A percentile compares a stretch with the other conserved stretches of the same genome.
phyloP scores from a whole-genome alignment of 2,797 vertebrate species.

The Mus spretus region DNA sequence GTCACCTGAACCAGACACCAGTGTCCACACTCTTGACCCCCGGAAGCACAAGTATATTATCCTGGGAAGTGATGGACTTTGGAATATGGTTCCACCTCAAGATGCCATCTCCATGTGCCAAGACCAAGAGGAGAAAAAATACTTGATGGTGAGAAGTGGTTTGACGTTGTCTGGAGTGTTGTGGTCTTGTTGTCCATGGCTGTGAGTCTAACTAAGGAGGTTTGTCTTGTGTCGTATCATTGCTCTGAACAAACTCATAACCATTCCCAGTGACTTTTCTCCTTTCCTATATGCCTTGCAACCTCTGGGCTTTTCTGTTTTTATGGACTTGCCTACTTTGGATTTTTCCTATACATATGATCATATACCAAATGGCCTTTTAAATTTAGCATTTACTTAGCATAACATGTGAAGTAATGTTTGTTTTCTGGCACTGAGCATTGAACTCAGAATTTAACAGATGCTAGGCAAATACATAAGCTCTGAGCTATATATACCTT shows the following conservation, averaged over 20 bases:
- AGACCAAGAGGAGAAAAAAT: slow-evolving; percentile 95
- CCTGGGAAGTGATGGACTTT: slow-evolving; percentile 97
- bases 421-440: background rate
- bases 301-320: background rate
- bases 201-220: slow-evolving; percentile 34
- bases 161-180: slow-evolving; percentile 33
- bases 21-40: slow-evolving; percentile 96
- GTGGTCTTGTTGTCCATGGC: background rate
- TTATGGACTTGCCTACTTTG: background rate
- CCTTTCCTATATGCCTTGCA: background rate
- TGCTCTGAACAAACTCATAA: background rate
- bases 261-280: background rate
- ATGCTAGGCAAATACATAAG: background rate
- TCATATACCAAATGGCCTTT: background rate
- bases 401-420: background rate
- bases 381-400: background rate
- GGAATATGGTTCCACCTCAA: slow-evolving; percentile 99
- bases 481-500: background rate
- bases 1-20: slow-evolving; percentile 98
- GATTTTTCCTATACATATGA: slow-evolving; percentile 24
- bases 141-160: slow-evolving; percentile 90
- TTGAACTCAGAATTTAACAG: background rate
- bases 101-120: slow-evolving; percentile 97
- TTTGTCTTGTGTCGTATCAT: slow-evolving; percentile 5
- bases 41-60: slow-evolving; percentile 97